Conservation (phyloP, 2,888 invertebrate species). For the Brenthis ino region DNA sequence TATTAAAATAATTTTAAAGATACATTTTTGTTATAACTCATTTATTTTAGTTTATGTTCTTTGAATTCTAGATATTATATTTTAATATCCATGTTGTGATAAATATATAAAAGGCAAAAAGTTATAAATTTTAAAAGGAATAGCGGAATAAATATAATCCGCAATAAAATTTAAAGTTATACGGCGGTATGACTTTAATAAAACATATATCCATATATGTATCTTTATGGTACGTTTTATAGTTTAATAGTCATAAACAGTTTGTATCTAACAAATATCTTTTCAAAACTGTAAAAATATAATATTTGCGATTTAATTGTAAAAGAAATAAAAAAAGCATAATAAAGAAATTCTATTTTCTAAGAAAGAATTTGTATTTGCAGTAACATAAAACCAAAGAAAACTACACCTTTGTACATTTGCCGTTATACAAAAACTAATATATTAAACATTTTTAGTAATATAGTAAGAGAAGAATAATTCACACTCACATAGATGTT, state of each 20-base stretch:
- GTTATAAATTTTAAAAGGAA: slow-evolving; percentile 22
- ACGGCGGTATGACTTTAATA: slow-evolving; percentile 4
- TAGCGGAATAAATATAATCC: slow-evolving; percentile 23
- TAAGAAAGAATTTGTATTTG: too few relatives aligned
- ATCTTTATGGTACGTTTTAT: slow-evolving; percentile 18
- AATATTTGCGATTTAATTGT: background rate
- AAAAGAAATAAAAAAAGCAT: background rate
- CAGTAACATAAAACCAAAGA: too few relatives aligned
- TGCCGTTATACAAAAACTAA: too few relatives aligned
- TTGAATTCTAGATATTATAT: background rate
- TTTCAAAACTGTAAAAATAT: background rate
- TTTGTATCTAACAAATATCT: background rate
- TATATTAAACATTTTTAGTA: too few relatives aligned
- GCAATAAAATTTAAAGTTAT: slow-evolving; percentile 28
- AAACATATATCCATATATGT: slow-evolving; percentile 20
- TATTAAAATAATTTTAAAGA: too few relatives aligned
- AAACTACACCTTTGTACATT: too few relatives aligned
- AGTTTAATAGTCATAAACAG: slow-evolving; percentile 3
- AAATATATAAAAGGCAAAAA: slow-evolving; percentile 15
- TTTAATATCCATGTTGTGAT: background rate
- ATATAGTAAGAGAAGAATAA: too few relatives aligned
- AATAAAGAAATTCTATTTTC: too few relatives aligned
- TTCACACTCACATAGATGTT: too few relatives aligned
- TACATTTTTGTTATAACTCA: too few relatives aligned
- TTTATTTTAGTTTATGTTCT: too few relatives aligned